Conservation (phyloP, 2,113 vertebrate genomes). For the Anarrhichthys ocellatus region DNA sequence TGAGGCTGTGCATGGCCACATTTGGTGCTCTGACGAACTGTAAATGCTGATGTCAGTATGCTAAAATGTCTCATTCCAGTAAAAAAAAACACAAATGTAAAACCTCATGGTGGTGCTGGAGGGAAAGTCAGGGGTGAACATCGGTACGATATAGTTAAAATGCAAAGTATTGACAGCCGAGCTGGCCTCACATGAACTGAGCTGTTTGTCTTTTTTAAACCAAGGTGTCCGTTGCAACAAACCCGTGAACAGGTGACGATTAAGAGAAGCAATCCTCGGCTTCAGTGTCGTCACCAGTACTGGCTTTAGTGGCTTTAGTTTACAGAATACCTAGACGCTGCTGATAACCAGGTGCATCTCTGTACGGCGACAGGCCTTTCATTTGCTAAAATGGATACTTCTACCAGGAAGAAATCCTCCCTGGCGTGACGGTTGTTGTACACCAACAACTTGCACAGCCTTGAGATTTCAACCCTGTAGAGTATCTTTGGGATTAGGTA, state of each 20-base stretch:
- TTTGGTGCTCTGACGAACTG: not conserved
- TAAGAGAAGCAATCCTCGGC: not conserved
- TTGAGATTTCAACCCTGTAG: not conserved
- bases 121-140: not conserved
- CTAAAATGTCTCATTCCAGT: constrained; percentile 2
- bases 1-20: not conserved
- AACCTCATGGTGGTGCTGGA: not conserved
- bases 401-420: not conserved
- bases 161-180: not conserved
- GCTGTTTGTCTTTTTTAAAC: not conserved
- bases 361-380: not conserved
- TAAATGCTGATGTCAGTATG: not conserved
- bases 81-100: not conserved
- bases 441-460: not conserved
- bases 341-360: not conserved
- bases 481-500: not conserved
- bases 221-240: not conserved
- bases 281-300: not conserved
- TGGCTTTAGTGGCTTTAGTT: not conserved
- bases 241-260: not conserved
- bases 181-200: not conserved
- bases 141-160: not conserved
- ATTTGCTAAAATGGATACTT: not conserved
- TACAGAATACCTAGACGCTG: not conserved
- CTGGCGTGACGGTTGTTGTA: no score